phyloP scores from a whole-genome alignment of 2,888 invertebrate genomes.

The Sycophila texana region DNA sequence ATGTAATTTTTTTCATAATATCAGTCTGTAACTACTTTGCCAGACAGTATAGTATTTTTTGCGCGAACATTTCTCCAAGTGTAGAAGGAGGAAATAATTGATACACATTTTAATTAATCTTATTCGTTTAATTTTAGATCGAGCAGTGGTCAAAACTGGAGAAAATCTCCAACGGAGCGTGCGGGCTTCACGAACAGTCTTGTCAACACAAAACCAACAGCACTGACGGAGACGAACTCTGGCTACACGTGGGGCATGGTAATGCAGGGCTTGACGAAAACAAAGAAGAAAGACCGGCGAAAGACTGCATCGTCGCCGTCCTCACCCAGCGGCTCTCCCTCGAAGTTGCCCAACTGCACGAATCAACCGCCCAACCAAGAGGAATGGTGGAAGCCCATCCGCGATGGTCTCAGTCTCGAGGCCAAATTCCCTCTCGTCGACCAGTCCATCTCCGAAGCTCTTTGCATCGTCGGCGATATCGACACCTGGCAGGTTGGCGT shows the following conservation, averaged over 20 bases:
- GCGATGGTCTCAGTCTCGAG: constrained; percentile 68
- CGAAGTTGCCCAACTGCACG: constrained; percentile 1
- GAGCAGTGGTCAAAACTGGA: constrained; percentile 58
- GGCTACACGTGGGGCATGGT: constrained; percentile 78
- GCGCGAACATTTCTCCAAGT: no score
- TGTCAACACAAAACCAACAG: constrained; percentile 53
- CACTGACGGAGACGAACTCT: constrained; percentile 39
- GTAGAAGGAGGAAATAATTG: no score
- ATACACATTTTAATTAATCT: no score
- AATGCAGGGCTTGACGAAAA: constrained; percentile 79
- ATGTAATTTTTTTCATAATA: no score
- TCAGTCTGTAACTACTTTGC: no score
- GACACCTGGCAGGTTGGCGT: constrained; percentile 84
- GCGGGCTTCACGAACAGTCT: constrained; percentile 69
- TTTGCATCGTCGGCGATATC: constrained; percentile 88
- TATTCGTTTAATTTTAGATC: constrained; percentile 61
- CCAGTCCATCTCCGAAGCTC: constrained; percentile 85
- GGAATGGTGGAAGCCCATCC: constrained; percentile 68
- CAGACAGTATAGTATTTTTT: no score
- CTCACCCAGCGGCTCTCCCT: constrained; percentile 3
- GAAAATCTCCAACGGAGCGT: constrained; percentile 59
- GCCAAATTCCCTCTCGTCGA: constrained; percentile 77
- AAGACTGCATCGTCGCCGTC: constrained; percentile 58
- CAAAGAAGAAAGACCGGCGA: constrained; percentile 58
- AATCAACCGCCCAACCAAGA: constrained; percentile 49